Base-by-base conservation (phyloP, 1,140 invertebrate genomes). In the Campoletis sonorensis region DNA sequence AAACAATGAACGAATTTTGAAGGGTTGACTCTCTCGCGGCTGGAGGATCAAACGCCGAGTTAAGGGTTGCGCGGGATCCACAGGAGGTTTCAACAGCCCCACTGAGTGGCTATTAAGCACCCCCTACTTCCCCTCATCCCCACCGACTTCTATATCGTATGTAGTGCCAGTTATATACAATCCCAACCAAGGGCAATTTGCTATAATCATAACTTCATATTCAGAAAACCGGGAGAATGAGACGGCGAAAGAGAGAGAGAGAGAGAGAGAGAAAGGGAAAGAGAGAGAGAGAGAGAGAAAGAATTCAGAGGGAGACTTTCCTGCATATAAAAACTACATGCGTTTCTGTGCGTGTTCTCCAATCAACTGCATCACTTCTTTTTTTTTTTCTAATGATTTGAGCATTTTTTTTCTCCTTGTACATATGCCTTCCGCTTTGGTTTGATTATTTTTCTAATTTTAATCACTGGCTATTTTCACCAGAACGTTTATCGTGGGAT, bases 61-160 rank as follows among this genome's bases (percentile, higher is more conserved):
- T 84, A 87, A 89, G 89, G 88, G 89, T 83, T 86, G 86, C 84
- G 84, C 75, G 86, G 73, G 73, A 33, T 70, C 72, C 54, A 18
- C 76, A 26, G 49, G 58, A 78, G 30, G 85, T 86, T 88, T 89
- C 85, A 89, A 89, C 84, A 89, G 84, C 87, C 86, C 86, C 83
- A 90, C 87, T 86, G 89, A 90, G 89, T 90, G 88, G 89, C 89
- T 90, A 90, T 90, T 89, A 90, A 88, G 84, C 88, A 86, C 84
- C 85, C 86, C 84, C 67, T 33, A 15, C 27, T 21, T 80, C 81
- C 80, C 81, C 86, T 58, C 76, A 45, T 27, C 30, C 27, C n/a
- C 61, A 27, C 23, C 23, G 4, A 23, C n/a, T 64, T 26, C 58
- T 21, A 30, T 67, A 27, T 33, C 30, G 21, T 21, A 58, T 58